Evolutionary conservation across 2,113 vertebrate species (phyloP).

Genomic region (Scortum barcoo): DNA sequence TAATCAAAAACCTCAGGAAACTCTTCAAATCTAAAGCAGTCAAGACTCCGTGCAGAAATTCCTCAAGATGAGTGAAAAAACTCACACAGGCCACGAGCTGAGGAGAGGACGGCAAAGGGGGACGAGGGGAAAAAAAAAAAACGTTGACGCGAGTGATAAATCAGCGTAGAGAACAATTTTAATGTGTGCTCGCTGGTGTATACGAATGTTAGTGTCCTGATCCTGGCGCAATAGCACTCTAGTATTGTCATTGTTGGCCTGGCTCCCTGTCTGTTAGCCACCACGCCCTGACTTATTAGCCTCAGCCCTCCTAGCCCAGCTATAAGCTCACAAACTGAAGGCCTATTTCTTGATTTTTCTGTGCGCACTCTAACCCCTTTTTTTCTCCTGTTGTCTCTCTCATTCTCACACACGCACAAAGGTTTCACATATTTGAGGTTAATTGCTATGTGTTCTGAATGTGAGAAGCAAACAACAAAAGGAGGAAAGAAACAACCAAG

Average conservation of each 20-base stretch:
- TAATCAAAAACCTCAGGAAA: slow-evolving; percentile 83
- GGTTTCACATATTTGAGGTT: slow-evolving; percentile 73
- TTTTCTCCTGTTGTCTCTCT: slow-evolving; percentile 19
- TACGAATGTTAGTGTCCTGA: slow-evolving; percentile 27
- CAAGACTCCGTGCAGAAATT: slow-evolving; percentile 68
- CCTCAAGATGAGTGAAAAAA: slow-evolving; percentile 60
- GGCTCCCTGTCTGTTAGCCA: slow-evolving; percentile 59
- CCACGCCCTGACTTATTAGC: slow-evolving; percentile 77
- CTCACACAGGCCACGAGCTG: slow-evolving; percentile 40
- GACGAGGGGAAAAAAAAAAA: slow-evolving; percentile 8
- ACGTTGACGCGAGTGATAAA: slow-evolving; percentile 37
- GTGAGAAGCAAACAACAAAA: slow-evolving; percentile 79
- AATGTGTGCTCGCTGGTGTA: slow-evolving; percentile 18
- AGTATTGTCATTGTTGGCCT: slow-evolving; percentile 75
- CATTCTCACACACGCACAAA: slow-evolving; percentile 51
- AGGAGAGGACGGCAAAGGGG: slow-evolving; percentile 30
- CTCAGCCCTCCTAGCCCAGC: slow-evolving; percentile 60
- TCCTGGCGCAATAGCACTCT: slow-evolving; percentile 44
- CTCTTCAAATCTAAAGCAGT: slow-evolving; percentile 80
- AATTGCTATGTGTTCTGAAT: slow-evolving; percentile 68
- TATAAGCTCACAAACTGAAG: slow-evolving; percentile 51
- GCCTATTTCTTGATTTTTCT: slow-evolving; percentile 42
- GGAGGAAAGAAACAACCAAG: slow-evolving; percentile 78
- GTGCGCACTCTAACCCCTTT: not conserved
- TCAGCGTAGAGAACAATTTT: slow-evolving; percentile 45